Conservation (phyloP, 2,888 invertebrate species). For the Achlya flavicornis region DNA sequence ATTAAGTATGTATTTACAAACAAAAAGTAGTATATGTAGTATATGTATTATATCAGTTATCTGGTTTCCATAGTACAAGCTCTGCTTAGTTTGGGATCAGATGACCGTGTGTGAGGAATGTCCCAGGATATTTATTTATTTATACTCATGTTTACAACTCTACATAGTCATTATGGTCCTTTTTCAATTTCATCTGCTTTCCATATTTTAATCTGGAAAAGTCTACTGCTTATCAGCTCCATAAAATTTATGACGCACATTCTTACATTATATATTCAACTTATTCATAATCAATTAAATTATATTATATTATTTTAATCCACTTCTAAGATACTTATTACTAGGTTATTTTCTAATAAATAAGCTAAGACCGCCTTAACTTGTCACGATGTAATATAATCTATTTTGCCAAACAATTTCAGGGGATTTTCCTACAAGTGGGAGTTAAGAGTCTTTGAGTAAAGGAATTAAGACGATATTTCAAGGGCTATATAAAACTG, state of each 20-base stretch:
- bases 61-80: too few species aligned
- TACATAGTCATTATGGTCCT: too few species aligned
- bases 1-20: too few species aligned
- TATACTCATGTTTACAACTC: too few species aligned
- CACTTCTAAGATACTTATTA: neutral
- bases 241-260: neutral
- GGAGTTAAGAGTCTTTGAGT: neutral
- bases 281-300: neutral
- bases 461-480: constrained; percentile 6
- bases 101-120: too few species aligned
- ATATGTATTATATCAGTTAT: too few species aligned
- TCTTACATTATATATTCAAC: neutral
- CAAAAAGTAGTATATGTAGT: too few species aligned
- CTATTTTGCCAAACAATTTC: constrained; percentile 3
- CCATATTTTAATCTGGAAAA: too few species aligned
- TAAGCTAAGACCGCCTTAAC: neutral
- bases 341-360: neutral
- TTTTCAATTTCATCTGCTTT: too few species aligned
- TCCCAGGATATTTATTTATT: too few species aligned
- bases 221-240: too few species aligned
- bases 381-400: constrained; percentile 7
- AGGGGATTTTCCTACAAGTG: neutral
- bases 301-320: neutral
- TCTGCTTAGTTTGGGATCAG: too few species aligned
- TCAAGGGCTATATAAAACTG: neutral